Evolutionary conservation across 1,140 invertebrate genomes (phyloP), one percentile per base, ranked within the genome.

Genomic region (Globodera rostochiensis): DNA sequence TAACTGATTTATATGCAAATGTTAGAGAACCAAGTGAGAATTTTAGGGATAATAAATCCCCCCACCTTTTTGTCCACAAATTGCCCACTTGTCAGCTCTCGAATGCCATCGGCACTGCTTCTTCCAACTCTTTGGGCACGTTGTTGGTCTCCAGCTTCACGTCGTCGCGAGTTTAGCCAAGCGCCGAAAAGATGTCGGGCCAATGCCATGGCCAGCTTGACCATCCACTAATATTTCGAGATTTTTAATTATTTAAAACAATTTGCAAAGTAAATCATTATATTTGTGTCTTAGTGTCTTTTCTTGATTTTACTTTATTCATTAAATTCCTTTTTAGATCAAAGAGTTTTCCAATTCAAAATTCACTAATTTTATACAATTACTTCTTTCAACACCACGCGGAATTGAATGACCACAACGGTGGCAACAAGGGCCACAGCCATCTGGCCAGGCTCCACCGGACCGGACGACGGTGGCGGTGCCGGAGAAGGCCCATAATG

Each of bases 351-450:
- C 1, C 36, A 36, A 36, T 36, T 36, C 36, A 36, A 1, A 36
- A 36, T 36, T 36, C 36, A 36, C 36, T 36, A 36, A 36, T 64
- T 64, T n/a, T 15, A 64, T 64, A 64, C 19, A 19, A 19, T 64
- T 19, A 64, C 57, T 19, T 66, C 66, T 19, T 70, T 66, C 6
- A 78, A 47, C n/a, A 70, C 46, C 13, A 70, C 45, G 19, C 77
- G 47, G 36, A 78, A 78, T 69, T 78, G 77, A 8, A 78, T 64
- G 66, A 78, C 47, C 13, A 78, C 70, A 47, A 78, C 53, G n/a
- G 77, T 78, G 49, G 45, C 77, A 8, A 78, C 77, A 4, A 78
- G 9, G 66, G 77, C 70, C 46, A 69, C 66, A 8, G 77, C 77
- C 70, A 78, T 69, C 47, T 64, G 64, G 49, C 57, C 50, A 64